A percentile compares a stretch with the other conserved stretches of the same genome.
Conservation (phyloP, 2,113 vertebrate species). For the Neopipo cinnamomea region DNA sequence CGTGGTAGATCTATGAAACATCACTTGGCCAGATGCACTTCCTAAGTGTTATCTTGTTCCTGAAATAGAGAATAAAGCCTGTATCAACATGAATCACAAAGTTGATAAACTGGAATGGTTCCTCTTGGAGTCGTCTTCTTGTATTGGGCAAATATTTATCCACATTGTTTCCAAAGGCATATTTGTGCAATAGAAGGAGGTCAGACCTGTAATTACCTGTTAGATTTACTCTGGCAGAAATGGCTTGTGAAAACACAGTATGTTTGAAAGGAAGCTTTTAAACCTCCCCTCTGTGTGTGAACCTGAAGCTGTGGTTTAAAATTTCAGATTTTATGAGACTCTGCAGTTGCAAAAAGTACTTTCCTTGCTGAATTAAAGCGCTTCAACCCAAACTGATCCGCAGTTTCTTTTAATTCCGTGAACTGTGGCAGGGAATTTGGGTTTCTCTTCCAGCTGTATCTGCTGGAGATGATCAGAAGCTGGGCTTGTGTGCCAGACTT, state of each 20-base stretch:
- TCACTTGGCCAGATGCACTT: neutral
- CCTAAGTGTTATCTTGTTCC: slow-evolving; percentile 2
- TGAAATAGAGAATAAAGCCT: slow-evolving; percentile 41
- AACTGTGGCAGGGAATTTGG: neutral
- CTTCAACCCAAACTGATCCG: neutral
- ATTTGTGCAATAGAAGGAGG: slow-evolving; percentile 54
- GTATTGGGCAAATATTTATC: slow-evolving; percentile 62
- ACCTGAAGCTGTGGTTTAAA: neutral
- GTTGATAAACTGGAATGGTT: slow-evolving; percentile 68
- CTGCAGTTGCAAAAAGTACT: neutral
- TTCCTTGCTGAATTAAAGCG: neutral
- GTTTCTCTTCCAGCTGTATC: neutral
- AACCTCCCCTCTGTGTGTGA: neutral
- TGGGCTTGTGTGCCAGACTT: neutral
- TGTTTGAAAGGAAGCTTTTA: neutral
- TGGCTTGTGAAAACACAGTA: neutral
- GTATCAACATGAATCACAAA: slow-evolving; percentile 44
- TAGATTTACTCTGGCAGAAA: neutral
- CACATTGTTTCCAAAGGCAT: slow-evolving; percentile 44
- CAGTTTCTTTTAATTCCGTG: neutral
- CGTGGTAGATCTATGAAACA: fast-evolving
- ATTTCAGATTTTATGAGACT: neutral
- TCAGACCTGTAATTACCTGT: slow-evolving; percentile 63
- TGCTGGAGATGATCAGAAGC: slow-evolving; percentile 5
- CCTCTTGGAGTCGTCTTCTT: slow-evolving; percentile 12